Percentiles rank a stretch among this genome's conserved stretches.
Conservation (phyloP, 1,140 invertebrate species). For the Agraylea sexmaculata region DNA sequence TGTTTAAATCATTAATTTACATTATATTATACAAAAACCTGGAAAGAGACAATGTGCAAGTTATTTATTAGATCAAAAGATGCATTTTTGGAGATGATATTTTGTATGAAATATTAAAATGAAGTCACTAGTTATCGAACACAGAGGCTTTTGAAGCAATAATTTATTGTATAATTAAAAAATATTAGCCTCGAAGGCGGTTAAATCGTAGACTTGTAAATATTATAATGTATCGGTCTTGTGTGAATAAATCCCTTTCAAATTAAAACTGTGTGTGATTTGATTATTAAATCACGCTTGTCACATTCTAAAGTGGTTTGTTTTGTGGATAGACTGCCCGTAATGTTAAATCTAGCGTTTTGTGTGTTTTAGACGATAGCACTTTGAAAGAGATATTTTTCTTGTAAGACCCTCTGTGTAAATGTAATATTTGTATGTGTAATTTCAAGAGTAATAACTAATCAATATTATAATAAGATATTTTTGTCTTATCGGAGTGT, state of each 20-base stretch:
- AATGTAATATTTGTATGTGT: too few species aligned
- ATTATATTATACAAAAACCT: not conserved
- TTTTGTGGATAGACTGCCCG: not conserved
- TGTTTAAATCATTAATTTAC: slow-evolving; percentile 4
- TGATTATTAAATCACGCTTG: not conserved
- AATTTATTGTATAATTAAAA: too few species aligned
- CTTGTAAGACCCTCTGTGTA: too few species aligned
- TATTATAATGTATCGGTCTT: slow-evolving; percentile 7
- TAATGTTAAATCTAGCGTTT: too few species aligned
- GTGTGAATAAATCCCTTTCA: not conserved
- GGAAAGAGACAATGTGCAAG: not conserved
- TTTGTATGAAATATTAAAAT: not conserved
- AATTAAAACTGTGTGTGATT: not conserved
- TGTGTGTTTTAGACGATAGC: too few species aligned
- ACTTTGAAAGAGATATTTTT: too few species aligned
- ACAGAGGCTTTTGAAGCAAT: slow-evolving; percentile 21
- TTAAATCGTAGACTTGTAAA: slow-evolving; percentile 10
- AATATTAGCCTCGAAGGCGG: slow-evolving; percentile 14
- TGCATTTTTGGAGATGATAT: too few species aligned
- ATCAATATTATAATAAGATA: too few species aligned
- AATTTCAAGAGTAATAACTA: too few species aligned
- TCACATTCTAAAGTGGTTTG: slow-evolving; percentile 6
- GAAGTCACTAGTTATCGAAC: slow-evolving; percentile 14
- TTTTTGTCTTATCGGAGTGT: too few species aligned
- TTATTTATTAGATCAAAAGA: slow-evolving; percentile 1